Evolutionary conservation across 2,888 invertebrate species (phyloP).

Genomic region (Parnassius orleans): DNA sequence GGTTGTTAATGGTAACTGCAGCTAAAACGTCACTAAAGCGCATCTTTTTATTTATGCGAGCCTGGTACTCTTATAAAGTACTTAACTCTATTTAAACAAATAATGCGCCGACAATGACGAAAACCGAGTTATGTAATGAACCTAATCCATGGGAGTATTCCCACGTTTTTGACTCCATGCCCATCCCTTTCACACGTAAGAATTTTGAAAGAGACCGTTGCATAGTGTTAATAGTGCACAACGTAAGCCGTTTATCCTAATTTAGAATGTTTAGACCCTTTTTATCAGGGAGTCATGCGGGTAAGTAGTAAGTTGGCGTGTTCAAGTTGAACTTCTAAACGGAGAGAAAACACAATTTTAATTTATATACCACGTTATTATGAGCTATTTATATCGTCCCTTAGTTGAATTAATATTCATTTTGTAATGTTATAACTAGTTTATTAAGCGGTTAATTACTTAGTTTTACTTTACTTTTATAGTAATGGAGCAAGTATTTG

Average conservation of each 20-base stretch:
- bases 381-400: too few species aligned
- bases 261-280: constrained; percentile 45
- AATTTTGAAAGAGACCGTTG: constrained; percentile 29
- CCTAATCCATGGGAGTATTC: constrained; percentile 4
- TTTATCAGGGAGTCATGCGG: constrained; percentile 50
- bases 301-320: constrained; percentile 24
- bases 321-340: not conserved
- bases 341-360: not conserved
- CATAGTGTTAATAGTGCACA: constrained; percentile 23
- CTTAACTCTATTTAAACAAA: too few species aligned
- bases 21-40: too few species aligned
- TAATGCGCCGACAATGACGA: not conserved
- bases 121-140: constrained; percentile 4
- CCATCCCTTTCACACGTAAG: constrained; percentile 1
- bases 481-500: not conserved
- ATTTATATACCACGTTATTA: not conserved
- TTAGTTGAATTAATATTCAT: too few species aligned
- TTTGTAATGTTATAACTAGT: too few species aligned
- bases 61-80: too few species aligned
- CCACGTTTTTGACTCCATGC: not conserved
- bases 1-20: too few species aligned
- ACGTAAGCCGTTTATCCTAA: constrained; percentile 47
- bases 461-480: too few species aligned
- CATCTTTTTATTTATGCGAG: too few species aligned
- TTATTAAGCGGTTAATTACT: too few species aligned